Percentiles rank a stretch among this genome's conserved stretches.
phyloP scores from a whole-genome alignment of 2,888 invertebrate species.

The Eupeodes luniger region DNA sequence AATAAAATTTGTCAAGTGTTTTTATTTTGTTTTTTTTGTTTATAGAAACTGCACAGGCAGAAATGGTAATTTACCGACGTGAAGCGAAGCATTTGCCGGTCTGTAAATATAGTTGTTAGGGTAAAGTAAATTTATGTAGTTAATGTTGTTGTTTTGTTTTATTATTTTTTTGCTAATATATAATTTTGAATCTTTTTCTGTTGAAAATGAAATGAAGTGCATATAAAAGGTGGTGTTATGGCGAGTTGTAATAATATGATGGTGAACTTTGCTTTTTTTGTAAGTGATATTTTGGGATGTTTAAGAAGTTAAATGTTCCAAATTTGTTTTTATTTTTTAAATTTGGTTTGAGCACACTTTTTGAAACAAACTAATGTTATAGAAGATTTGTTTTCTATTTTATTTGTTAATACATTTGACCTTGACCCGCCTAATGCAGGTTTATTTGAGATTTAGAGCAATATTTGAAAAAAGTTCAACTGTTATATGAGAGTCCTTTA shows the following conservation, averaged over 20 bases:
- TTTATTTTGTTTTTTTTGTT: conserved; percentile 33
- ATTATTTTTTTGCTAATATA: conserved; percentile 74
- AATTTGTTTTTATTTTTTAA: neutral
- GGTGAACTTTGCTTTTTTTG: conserved; percentile 50
- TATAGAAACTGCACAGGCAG: conserved; percentile 83
- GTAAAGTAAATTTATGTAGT: conserved; percentile 73
- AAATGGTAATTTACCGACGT: conserved; percentile 83
- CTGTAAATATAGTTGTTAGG: conserved; percentile 80
- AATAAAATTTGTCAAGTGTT: conserved; percentile 77
- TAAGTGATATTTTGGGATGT: conserved; percentile 50
- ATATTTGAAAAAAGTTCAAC: neutral
- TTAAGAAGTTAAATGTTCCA: conserved; percentile 66
- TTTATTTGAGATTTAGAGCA: neutral
- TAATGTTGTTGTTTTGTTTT: conserved; percentile 73
- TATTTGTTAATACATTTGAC: neutral
- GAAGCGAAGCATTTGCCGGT: conserved; percentile 82
- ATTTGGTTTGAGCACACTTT: conserved; percentile 23
- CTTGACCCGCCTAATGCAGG: neutral
- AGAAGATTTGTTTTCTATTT: neutral
- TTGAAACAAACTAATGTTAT: conserved; percentile 35
- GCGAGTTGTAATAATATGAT: conserved; percentile 27
- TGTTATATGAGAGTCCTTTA: neutral
- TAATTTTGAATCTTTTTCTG: conserved; percentile 48
- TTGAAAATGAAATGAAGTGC: conserved; percentile 71
- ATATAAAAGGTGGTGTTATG: conserved; percentile 62